Evolutionary conservation across 2,888 invertebrate genomes (phyloP).

Genomic region (Lasioglossum figueresi): DNA sequence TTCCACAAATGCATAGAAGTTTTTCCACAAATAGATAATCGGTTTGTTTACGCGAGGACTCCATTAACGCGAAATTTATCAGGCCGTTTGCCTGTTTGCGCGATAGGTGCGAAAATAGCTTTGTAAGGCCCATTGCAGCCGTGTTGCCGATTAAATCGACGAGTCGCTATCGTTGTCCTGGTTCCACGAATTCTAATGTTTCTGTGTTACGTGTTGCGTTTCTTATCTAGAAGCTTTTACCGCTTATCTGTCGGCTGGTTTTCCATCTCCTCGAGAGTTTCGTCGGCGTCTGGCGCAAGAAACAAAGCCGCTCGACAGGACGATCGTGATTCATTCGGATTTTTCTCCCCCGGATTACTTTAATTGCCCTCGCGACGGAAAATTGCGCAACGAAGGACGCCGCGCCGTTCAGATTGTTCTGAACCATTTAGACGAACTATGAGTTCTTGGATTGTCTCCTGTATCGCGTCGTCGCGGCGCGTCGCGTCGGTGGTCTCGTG

Average conservation of each 20-base stretch:
- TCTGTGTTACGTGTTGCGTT: neutral
- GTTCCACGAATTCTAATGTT: neutral
- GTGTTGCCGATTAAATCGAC: neutral
- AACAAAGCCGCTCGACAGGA: neutral
- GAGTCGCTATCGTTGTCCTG: neutral
- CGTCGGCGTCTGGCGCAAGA: neutral
- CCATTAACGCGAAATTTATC: neutral
- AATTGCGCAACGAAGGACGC: conserved; percentile 39
- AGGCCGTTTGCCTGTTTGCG: neutral
- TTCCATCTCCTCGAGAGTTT: conserved; percentile 6
- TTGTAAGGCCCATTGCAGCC: neutral
- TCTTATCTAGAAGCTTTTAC: conserved; percentile 7
- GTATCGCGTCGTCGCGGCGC: neutral
- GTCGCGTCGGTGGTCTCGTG: neutral
- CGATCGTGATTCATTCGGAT: conserved; percentile 14
- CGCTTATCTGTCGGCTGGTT: neutral
- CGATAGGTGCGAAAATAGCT: neutral
- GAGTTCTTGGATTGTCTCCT: neutral
- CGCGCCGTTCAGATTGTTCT: neutral
- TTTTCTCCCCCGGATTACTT: conserved; percentile 21
- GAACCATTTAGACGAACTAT: conserved; percentile 15
- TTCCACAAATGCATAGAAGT: neutral
- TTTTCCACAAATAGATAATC: neutral
- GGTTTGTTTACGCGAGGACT: neutral
- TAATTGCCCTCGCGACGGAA: conserved; percentile 35